Conservation (phyloP, 1,140 invertebrate genomes). For the Brachionus paranguensis region DNA sequence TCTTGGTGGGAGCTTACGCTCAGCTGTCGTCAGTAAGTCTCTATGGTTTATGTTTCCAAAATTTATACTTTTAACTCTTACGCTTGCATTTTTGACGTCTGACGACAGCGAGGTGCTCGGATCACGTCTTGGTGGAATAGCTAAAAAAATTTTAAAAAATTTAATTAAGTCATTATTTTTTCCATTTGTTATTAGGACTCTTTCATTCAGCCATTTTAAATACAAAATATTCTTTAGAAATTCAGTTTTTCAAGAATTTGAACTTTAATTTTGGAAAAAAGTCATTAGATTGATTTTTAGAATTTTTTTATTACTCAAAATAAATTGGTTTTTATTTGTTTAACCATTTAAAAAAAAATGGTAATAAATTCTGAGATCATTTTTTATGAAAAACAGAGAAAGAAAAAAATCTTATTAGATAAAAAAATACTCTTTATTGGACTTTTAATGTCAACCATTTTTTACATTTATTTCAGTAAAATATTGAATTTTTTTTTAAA, state of each 20-base stretch:
- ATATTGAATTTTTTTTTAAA: not conserved
- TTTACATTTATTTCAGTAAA: no score
- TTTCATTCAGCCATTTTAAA: not conserved
- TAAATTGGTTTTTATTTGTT: not conserved
- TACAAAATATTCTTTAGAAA: not conserved
- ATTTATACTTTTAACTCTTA: not conserved
- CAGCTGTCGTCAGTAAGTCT: not conserved
- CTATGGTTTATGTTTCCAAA: not conserved
- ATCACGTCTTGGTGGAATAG: constrained; percentile 3
- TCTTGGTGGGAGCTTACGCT: not conserved
- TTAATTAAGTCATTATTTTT: not conserved
- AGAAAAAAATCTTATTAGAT: no score
- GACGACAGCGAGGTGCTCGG: constrained; percentile 29
- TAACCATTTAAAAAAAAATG: no score
- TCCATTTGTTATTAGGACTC: not conserved
- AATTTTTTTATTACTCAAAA: not conserved
- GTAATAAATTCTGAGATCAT: no score
- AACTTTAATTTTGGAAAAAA: no score
- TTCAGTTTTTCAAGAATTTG: not conserved
- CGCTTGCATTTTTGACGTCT: not conserved
- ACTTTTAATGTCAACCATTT: not conserved
- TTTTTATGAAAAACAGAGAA: no score
- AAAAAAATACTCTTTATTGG: no score
- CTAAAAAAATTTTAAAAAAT: not conserved
- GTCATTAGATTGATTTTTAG: no score